These are phyloP conservation scores for Dermolepida albohirtum DNA, from an alignment of 2,888 invertebrate genomes.

Conservation along the genomic window DNA sequence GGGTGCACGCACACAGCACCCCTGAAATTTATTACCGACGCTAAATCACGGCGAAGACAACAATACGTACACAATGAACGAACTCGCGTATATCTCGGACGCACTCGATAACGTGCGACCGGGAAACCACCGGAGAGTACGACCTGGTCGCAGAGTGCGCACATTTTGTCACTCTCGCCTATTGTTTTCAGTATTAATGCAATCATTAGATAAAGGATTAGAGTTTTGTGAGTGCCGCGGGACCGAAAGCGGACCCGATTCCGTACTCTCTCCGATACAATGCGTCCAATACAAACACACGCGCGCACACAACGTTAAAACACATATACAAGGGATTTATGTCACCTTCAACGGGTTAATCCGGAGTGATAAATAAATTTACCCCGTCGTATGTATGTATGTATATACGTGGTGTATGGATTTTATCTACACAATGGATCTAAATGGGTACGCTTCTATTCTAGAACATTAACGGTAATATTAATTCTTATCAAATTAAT, in stretches of 20 bases:
- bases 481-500: conserved; percentile 17
- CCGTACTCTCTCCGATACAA: conserved; percentile 2
- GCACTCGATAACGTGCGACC: conserved; percentile 55
- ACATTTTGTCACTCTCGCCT: conserved; percentile 35
- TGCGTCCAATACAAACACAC: conserved; percentile 12
- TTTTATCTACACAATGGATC: conserved; percentile 9
- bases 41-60: conserved; percentile 57
- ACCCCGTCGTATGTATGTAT: conserved; percentile 21
- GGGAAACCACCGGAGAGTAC: conserved; percentile 8
- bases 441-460: neutral
- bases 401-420: neutral
- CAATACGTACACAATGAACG: conserved; percentile 54
- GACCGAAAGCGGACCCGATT: conserved; percentile 12
- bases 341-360: conserved; percentile 29
- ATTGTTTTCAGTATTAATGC: conserved; percentile 51
- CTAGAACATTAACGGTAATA: neutral
- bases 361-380: conserved; percentile 17
- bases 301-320: conserved; percentile 2
- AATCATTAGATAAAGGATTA: conserved; percentile 51
- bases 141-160: conserved; percentile 22
- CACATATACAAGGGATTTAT: conserved; percentile 22
- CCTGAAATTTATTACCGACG: conserved; percentile 56
- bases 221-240: conserved; percentile 16
- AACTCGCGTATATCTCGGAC: conserved; percentile 51
- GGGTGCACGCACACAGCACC: conserved; percentile 41